Base-by-base conservation (phyloP, 2,888 invertebrate species). In the Dolichopus griseipennis region DNA sequence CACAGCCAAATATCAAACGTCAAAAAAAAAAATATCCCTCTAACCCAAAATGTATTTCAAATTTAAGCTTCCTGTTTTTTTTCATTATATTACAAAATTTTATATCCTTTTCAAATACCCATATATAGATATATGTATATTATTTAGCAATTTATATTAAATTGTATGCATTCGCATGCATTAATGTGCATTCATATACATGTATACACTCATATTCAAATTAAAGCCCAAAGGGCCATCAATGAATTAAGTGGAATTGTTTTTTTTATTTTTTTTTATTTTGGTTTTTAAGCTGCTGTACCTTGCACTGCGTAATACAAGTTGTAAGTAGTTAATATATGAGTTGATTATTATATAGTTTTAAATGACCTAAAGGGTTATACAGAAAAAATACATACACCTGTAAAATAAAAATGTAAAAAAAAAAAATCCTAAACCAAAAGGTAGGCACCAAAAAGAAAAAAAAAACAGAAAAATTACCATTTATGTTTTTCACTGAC, bases 291-390 rank as follows among this genome's bases (percentile, higher is more conserved):
- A 52, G 52, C 52, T n/a, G n/a, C 52, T 52, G n/a, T 37, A 5
- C 27, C 41, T 41, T 9, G 18, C 52, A 52, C 5, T 52, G 52
- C 52, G 52, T 52, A 52, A 52, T 52, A 52, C 52, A 52, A 52
- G 52, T 52, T 52, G 52, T 52, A 52, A 52, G 52, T 52, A 52
- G 52, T 18, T 52, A 52, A 52, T 52, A 52, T 52, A 52, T 52
- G 52, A 52, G 52, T 52, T 52, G 52, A 52, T 52, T 52, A 52
- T 52, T 52, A 52, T n/a, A 12, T 52, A 52, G 52, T 12, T 52
- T 4, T 52, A 52, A 12, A 52, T 52, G 52, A 12, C 52, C 52
- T 52, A n/a, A 52, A 52, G 52, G 52, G 18, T 52, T n/a, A 52
- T 7, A 41, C 41, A 41, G 15, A 52, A 52, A 52, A 52, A 52